phyloP scores from a whole-genome alignment of 2,113 vertebrate species.

The Mus pahari region DNA sequence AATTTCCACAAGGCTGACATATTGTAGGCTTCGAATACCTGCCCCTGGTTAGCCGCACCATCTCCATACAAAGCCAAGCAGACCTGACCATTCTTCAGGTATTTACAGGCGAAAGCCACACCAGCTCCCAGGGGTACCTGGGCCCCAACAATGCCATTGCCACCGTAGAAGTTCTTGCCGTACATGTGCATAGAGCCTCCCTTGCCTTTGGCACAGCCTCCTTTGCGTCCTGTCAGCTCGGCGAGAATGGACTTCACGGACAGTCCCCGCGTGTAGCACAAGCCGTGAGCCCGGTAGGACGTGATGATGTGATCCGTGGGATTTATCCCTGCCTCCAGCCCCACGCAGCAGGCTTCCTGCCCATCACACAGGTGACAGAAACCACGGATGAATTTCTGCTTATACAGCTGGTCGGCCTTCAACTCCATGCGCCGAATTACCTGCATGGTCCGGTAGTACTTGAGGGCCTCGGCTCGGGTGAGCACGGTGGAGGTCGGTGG shows the following conservation, averaged over 20 bases:
- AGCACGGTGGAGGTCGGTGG: slow-evolving; percentile 88
- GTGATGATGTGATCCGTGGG: slow-evolving; percentile 94
- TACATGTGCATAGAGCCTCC: slow-evolving; percentile 99
- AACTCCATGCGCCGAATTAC: slow-evolving; percentile 94
- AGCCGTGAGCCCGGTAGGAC: slow-evolving; percentile 94
- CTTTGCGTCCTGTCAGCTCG: slow-evolving; percentile 93
- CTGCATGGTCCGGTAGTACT: slow-evolving; percentile 95
- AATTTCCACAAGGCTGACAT: slow-evolving; percentile 96
- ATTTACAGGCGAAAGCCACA: slow-evolving; percentile 93
- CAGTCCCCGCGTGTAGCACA: slow-evolving; percentile 91
- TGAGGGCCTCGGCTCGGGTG: slow-evolving; percentile 93
- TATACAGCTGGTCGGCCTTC: slow-evolving; percentile 96
- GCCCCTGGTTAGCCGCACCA: slow-evolving; percentile 96
- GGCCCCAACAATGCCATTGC: slow-evolving; percentile 97
- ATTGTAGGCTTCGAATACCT: slow-evolving; percentile 94
- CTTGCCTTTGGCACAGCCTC: slow-evolving; percentile 95
- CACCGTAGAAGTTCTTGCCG: slow-evolving; percentile 93
- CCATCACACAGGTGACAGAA: slow-evolving; percentile 98
- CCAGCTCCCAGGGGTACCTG: slow-evolving; percentile 96
- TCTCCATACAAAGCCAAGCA: slow-evolving; percentile 93
- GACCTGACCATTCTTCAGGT: slow-evolving; percentile 87
- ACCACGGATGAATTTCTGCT: slow-evolving; percentile 96
- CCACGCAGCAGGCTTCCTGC: slow-evolving; percentile 97
- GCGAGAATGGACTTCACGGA: slow-evolving; percentile 92
- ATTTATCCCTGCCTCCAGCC: slow-evolving; percentile 92